Evolutionary conservation across 2,113 vertebrate species (phyloP).

Genomic region (Tricholaema leucomelas): DNA sequence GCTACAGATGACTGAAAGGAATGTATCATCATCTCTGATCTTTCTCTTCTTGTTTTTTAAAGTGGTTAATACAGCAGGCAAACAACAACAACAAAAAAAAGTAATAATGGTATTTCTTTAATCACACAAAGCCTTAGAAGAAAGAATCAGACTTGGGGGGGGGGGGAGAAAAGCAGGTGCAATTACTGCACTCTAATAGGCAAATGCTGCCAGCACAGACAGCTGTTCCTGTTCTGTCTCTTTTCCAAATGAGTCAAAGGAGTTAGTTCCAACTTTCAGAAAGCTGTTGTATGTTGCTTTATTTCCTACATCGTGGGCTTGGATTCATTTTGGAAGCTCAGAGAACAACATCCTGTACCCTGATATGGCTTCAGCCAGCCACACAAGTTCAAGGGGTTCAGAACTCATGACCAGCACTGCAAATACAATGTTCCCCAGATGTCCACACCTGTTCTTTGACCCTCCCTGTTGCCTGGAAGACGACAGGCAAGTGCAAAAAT

Average conservation of each 20-base stretch:
- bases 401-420: background rate
- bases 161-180: background rate
- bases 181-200: background rate
- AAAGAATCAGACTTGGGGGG: background rate
- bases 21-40: background rate
- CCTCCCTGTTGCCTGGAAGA: background rate
- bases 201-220: background rate
- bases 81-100: background rate
- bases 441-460: constrained; percentile 11
- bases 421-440: background rate
- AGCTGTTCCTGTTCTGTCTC: background rate
- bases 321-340: background rate
- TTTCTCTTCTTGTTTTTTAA: background rate
- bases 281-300: background rate
- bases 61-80: background rate
- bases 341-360: background rate
- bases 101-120: background rate
- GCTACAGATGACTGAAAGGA: background rate
- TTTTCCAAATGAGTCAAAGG: constrained; percentile 15
- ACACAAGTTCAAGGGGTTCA: background rate
- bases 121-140: background rate
- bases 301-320: constrained; percentile 31
- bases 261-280: constrained; percentile 9
- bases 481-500: background rate
- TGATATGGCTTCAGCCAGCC: background rate